phyloP scores from a whole-genome alignment of 2,113 vertebrate genomes.

The Vulpes ferrilata region DNA sequence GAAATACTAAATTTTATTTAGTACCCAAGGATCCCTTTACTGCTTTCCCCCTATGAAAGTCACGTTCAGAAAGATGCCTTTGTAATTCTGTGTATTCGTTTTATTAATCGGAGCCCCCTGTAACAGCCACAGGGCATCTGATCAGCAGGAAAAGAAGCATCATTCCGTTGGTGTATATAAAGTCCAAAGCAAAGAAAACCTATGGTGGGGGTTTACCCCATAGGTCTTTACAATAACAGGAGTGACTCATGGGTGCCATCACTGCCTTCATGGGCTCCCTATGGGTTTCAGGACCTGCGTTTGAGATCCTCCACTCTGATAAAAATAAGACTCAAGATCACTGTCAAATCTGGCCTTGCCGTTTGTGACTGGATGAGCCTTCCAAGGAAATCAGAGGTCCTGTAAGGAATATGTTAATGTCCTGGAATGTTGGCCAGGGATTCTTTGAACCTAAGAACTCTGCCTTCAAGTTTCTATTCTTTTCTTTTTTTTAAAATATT shows the following conservation, averaged over 20 bases:
- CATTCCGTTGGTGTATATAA: not conserved
- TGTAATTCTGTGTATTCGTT: not conserved
- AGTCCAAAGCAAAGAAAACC: not conserved
- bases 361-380: not conserved
- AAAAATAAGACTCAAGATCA: not conserved
- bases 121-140: not conserved
- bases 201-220: rapidly evolving
- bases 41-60: not conserved
- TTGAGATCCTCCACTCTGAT: not conserved
- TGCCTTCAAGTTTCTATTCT: not conserved
- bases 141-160: not conserved
- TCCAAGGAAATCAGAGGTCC: not conserved
- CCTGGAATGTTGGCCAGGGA: not conserved
- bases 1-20: not conserved
- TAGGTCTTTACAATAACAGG: not conserved
- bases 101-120: not conserved
- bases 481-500: not conserved
- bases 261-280: not conserved
- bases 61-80: not conserved
- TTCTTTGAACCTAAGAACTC: not conserved
- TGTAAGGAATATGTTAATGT: not conserved
- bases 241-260: not conserved
- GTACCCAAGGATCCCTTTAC: not conserved
- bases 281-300: not conserved
- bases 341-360: not conserved